Conservation (phyloP, 2,797 vertebrate species). For the Sphaeramia orbicularis region DNA sequence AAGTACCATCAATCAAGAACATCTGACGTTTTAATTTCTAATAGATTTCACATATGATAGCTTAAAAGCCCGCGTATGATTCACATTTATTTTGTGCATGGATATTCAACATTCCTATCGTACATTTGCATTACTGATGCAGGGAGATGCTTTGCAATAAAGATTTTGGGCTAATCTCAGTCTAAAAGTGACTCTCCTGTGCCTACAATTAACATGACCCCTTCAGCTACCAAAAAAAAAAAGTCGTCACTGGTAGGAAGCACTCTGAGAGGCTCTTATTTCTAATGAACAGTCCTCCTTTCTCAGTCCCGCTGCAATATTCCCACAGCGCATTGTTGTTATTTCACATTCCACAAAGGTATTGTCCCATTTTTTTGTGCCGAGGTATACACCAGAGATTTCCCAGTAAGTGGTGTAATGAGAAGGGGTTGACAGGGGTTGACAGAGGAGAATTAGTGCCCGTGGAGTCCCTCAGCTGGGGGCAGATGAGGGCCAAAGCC, state of each 20-base stretch:
- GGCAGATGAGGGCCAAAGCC: slow-evolving; percentile 67
- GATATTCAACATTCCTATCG: background rate
- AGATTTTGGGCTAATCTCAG: background rate
- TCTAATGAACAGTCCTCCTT: slow-evolving; percentile 43
- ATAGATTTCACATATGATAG: too few relatives aligned
- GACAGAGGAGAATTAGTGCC: slow-evolving; percentile 85
- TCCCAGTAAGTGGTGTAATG: slow-evolving; percentile 84
- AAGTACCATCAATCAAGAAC: too few relatives aligned
- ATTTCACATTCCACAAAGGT: slow-evolving; percentile 68
- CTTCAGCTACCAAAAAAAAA: slow-evolving; percentile 15
- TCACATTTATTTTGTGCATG: too few relatives aligned
- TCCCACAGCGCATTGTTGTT: slow-evolving; percentile 71
- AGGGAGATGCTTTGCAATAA: background rate
- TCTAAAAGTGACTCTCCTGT: background rate
- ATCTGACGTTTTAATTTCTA: too few relatives aligned
- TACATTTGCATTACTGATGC: too few relatives aligned
- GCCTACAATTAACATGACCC: background rate
- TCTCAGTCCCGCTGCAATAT: slow-evolving; percentile 52
- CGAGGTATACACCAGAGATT: slow-evolving; percentile 70
- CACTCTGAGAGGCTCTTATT: slow-evolving; percentile 32
- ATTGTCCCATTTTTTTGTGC: slow-evolving; percentile 68
- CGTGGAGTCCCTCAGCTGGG: slow-evolving; percentile 43
- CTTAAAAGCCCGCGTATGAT: too few relatives aligned
- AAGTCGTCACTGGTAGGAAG: slow-evolving; percentile 46
- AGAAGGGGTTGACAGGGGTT: slow-evolving; percentile 87